These are phyloP conservation scores for Tupaia chinensis DNA, from an alignment of 2,113 vertebrate species.

Conservation along the genomic window DNA sequence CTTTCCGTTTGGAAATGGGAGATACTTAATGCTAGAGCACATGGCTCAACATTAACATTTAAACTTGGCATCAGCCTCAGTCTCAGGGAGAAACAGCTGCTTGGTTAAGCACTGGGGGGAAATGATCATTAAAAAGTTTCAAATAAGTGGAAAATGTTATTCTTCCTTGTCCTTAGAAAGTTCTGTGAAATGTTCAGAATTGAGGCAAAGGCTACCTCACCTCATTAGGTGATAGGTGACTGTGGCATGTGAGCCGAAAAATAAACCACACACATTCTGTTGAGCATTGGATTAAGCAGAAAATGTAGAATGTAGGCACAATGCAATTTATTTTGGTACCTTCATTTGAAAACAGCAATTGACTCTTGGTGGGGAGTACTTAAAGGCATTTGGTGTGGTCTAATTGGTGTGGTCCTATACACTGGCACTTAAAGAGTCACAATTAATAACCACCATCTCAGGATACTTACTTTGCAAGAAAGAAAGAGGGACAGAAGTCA, in stretches of 20 bases:
- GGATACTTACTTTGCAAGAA: background rate
- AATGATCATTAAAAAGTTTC: conserved; percentile 76
- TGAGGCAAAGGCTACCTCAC: background rate
- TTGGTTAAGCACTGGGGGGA: conserved; percentile 51
- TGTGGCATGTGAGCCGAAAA: background rate
- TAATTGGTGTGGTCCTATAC: background rate
- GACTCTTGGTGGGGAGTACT: background rate
- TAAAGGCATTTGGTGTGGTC: background rate
- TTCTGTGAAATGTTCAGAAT: conserved; percentile 56
- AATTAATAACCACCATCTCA: background rate
- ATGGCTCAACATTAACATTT: conserved; percentile 75
- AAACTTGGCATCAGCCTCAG: conserved; percentile 65
- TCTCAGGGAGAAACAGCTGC: conserved; percentile 71
- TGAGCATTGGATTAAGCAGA: background rate
- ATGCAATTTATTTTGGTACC: background rate
- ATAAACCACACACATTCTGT: background rate
- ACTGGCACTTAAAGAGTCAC: background rate
- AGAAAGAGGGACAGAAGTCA: background rate
- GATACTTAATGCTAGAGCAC: conserved; percentile 66
- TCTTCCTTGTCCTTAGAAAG: conserved; percentile 60
- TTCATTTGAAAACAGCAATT: background rate
- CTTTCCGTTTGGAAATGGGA: conserved; percentile 64
- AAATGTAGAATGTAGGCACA: background rate
- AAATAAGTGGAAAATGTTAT: conserved; percentile 59
- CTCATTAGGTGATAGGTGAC: conserved; percentile 3